Evolutionary conservation across 2,113 vertebrate genomes (phyloP), one percentile per base, ranked within the genome.

Genomic region (Scalopus aquaticus): DNA sequence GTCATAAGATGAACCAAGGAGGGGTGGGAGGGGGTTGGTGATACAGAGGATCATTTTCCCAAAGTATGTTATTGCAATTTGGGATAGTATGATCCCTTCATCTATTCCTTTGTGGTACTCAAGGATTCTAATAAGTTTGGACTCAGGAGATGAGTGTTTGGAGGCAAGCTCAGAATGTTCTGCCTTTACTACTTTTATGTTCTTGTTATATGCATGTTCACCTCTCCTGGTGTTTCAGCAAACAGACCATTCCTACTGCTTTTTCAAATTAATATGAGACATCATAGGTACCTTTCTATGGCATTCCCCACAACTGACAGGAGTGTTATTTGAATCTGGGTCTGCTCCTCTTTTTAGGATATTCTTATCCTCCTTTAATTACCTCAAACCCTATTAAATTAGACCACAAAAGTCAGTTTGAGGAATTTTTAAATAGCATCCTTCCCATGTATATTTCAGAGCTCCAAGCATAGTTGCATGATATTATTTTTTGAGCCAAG

Each of bases 241-340:
- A 95, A 94, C 65, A 91, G 77, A 96, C 70, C 88, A 93, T 90
- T 94, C 92, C 83, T 90, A 44, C 30, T 0, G 39, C 20, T 39
- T 78, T n/a, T 89, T 98, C 93, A 89, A 94, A 97, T 97, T 95
- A 97, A 97, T 96, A 97, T 77, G 96, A 97, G 90, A 96, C 79
- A 88, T 30, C 80, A 82, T 39, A 51, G 54, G 86, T 92, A 56
- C 83, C 44, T 80, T 88, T 91, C 20, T 69, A 81, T 73, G 80
- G 83, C 92, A 93, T 72, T 94, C 64, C 37, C 0, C 5, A 65
- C 96, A 92, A 97, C 74, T 95, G 95, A 92, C 88, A 93, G 80
- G 81, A 87, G 78, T 78, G 83, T 56, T 67, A 89, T 94, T 81
- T 4, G 0, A 62, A 44, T 35, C 78, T 10, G 67, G 54, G 20